Base-by-base conservation (phyloP, 1,140 invertebrate species). In the Gerris buenoi region DNA sequence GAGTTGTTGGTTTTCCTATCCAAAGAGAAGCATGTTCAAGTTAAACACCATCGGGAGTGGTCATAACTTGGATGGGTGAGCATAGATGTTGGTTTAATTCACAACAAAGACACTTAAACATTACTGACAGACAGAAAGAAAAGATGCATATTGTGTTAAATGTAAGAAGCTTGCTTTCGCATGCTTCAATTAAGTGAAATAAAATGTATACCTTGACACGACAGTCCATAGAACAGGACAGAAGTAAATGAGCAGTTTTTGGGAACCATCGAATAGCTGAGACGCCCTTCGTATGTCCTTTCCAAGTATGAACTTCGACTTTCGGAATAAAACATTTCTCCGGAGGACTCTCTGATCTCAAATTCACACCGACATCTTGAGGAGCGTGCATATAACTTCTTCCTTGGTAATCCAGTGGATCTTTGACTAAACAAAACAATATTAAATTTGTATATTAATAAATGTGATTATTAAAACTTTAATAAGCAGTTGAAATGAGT, bases 261-360 rank as follows among this genome's bases (percentile, higher is more conserved):
- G 97, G 97, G 74, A 98, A 97, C 92, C 93, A 98, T 68, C 91
- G 83, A 66, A 98, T 95, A 2, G 93, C 90, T 1, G 95, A 88
- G 71, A 99, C 88, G n/a, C 95, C 95, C 77, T 99, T 98, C 0
- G 89, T 93, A 79, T 99, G 97, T 0, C 95, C 97, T 71, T 89
- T 86, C 92, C 95, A 99, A 0, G 93, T 95, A 77, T 97, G 92
- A 68, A 99, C 90, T 71, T 95, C 90, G 57, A 93, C 86, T 81
- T 99, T 99, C 25, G 97, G 97, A 68, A 99, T 81, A 77, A 98
- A 99, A 79, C 97, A 99, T 75, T 91, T 91, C 63, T 93, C 90
- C 0, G 97, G 97, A 25, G 92, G 90, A 15, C 87, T 85, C 69
- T 95, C 92, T n/a, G 90, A 89, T 58, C 87, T 87, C 10, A 99